A percentile compares a stretch with the other conserved stretches of the same genome.
Conservation (phyloP, 2,113 vertebrate genomes). For the Melanerpes aurifrons region DNA sequence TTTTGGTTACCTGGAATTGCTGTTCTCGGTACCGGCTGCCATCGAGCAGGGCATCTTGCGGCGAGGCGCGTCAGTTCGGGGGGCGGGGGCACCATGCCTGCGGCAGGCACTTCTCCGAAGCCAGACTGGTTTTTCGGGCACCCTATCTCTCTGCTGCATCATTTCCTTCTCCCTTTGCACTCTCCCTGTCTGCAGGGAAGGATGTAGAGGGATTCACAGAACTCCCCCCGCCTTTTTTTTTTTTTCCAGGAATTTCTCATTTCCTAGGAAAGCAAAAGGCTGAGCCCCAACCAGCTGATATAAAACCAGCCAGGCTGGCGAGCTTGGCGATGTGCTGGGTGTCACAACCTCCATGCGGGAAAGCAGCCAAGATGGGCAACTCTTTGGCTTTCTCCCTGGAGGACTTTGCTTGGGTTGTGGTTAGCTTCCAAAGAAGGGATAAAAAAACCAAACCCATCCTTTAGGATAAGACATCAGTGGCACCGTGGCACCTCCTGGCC, state of each 20-base stretch:
- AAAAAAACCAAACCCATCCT: not conserved
- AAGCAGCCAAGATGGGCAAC: not conserved
- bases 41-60: constrained; percentile 20
- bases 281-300: not conserved
- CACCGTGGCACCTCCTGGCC: not conserved
- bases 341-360: fast-evolving
- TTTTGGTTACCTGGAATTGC: constrained; percentile 44
- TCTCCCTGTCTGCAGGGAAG: not conserved
- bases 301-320: fast-evolving
- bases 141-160: constrained; percentile 48
- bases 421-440: fast-evolving
- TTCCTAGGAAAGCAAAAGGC: not conserved
- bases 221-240: not conserved
- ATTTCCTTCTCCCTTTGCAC: constrained; percentile 28
- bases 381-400: fast-evolving
- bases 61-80: not conserved
- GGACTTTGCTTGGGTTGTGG: not conserved
- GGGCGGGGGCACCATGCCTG: not conserved
- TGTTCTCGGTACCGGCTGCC: constrained; percentile 43
- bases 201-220: not conserved
- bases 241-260: not conserved
- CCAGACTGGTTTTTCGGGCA: not conserved
- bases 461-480: fast-evolving
- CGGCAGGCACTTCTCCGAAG: constrained; percentile 38
- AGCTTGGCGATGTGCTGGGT: fast-evolving